Evolutionary conservation across 2,113 vertebrate species (phyloP).

Genomic region (Puntigrus tetrazona): DNA sequence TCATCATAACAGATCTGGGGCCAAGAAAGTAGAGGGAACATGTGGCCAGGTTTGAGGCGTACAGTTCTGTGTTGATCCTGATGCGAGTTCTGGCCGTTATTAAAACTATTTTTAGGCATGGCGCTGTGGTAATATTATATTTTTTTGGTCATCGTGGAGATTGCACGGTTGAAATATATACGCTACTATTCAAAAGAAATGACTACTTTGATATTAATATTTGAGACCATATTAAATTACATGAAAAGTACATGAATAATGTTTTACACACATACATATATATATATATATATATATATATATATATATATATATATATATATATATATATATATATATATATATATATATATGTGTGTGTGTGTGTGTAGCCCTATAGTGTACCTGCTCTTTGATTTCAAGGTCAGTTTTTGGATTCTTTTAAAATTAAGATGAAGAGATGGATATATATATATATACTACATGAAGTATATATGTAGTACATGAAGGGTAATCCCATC

Average conservation of each 20-base stretch:
- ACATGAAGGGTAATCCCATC: not conserved
- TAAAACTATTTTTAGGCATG: not conserved
- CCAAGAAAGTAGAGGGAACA: not conserved
- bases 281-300: too few relatives aligned
- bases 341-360: not conserved
- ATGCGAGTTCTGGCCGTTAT: not conserved
- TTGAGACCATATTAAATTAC: not conserved
- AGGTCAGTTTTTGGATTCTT: not conserved
- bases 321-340: too few relatives aligned
- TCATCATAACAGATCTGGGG: not conserved
- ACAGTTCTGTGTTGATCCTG: not conserved
- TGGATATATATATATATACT: not conserved
- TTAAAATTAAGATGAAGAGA: not conserved
- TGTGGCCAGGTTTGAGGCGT: not conserved
- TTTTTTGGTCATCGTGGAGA: not conserved
- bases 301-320: too few relatives aligned
- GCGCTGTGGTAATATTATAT: not conserved
- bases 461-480: not conserved
- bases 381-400: not conserved
- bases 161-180: not conserved
- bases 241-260: too few relatives aligned
- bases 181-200: not conserved
- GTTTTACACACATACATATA: too few relatives aligned
- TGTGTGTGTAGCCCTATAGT: not conserved
- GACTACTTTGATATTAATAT: too few relatives aligned